Evolutionary conservation across 1,140 invertebrate species (phyloP), one percentile per base, ranked within the genome.

Genomic region (Bilobella aurantiaca): DNA sequence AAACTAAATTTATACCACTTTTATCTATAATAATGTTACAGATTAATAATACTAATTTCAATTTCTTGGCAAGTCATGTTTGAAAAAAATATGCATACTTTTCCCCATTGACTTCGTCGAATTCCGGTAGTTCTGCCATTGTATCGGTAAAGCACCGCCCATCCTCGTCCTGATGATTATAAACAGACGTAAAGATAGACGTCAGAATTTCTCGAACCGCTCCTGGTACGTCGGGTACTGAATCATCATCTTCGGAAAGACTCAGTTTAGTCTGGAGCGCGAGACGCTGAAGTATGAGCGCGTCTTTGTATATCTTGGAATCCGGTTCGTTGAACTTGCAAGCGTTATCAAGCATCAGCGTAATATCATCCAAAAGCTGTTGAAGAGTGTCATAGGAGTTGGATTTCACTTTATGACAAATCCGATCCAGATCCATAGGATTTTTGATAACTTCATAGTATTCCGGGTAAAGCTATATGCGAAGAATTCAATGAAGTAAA

Each of bases 291-390:
- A 99, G 78, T 32, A 93, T 89, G 60, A 98, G 79, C 0, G 96
- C 94, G 79, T 98, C 96, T 83, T 98, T 98, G 77, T 99, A 99
- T 72, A 99, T 96, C 76, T 96, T 90, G 0, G 95, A 98, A 77
- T 98, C 95, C 0, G 96, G 96, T 77, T 99, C 96, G 78, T 99
- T 99, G 77, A 96, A 99, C 79, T 96, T 96, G 80, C 94, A 98
- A 29, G 96, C 96, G 78, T 99, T 99, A 74, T 99, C 95, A 78
- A 99, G 96, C 93, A 99, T 97, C 18, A 97, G 80, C 70, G 93
- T 87, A 75, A 98, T 90, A 79, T 99, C 96, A 0, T 87, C 85
- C 0, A 94, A 86, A 46, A 98, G 78, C 69, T 97, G 93, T 60
- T 96, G 93, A 8, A 98, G 79, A 64, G 82, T 86, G 18, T 89